Conservation (phyloP, 2,797 vertebrate species). For the Synanceia verrucosa region DNA sequence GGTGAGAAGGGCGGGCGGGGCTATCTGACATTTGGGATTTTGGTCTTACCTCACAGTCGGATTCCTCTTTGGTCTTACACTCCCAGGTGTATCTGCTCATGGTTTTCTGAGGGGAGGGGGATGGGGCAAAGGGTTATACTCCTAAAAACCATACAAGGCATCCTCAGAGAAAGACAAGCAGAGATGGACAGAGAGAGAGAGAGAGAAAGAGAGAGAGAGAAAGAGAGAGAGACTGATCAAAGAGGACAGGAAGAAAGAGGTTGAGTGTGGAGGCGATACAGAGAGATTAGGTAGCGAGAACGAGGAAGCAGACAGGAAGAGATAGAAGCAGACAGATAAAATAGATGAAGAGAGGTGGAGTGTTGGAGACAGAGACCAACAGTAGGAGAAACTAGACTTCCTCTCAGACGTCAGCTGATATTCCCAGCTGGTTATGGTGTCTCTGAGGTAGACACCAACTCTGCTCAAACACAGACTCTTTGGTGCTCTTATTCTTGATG, state of each 20-base stretch:
- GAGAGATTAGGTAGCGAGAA: constrained; percentile 24
- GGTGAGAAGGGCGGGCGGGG: constrained; percentile 54
- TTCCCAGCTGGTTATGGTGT: constrained; percentile 52
- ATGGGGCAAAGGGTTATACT: constrained; percentile 83
- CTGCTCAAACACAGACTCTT: constrained; percentile 26
- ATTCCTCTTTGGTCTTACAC: constrained; percentile 90
- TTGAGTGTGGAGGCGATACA: constrained; percentile 10
- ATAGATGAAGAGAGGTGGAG: constrained; percentile 48
- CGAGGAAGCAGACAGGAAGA: constrained; percentile 40
- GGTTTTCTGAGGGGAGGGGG: constrained; percentile 87
- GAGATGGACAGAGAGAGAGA: constrained; percentile 15
- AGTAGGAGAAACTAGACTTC: constrained; percentile 53
- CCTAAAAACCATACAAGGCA: constrained; percentile 77
- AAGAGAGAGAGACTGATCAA: constrained; percentile 14
- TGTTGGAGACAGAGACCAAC: constrained; percentile 53
- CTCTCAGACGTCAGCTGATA: constrained; percentile 59
- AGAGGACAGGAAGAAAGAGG: constrained; percentile 28
- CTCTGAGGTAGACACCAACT: constrained; percentile 4
- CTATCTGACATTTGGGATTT: constrained; percentile 62
- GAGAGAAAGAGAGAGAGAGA: constrained; percentile 18
- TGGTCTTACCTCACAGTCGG: constrained; percentile 86
- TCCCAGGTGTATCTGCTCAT: constrained; percentile 92
- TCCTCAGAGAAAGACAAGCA: constrained; percentile 60
- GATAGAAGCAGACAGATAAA: constrained; percentile 52
- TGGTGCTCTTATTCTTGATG: constrained; percentile 8